Percentiles rank a stretch among this genome's conserved stretches.
Evolutionary conservation across 2,797 vertebrate species (phyloP).

Genomic region (Anas capensis): DNA sequence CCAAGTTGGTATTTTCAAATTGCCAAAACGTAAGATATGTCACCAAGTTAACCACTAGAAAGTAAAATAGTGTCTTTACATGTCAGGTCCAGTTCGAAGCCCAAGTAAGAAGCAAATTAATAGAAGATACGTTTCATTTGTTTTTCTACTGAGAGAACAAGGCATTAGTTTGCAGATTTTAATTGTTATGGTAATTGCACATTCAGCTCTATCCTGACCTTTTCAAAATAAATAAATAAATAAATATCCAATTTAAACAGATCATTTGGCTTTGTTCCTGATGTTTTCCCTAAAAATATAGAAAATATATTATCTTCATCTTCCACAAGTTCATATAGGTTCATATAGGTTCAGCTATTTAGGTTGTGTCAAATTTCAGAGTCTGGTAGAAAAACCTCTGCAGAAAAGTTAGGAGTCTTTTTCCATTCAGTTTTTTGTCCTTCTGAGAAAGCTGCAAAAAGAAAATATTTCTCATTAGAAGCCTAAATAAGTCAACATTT

Average conservation of each 20-base stretch:
- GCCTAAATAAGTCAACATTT: not conserved
- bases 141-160: not conserved
- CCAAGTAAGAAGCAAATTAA: not conserved
- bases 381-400: not conserved
- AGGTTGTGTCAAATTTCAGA: not conserved
- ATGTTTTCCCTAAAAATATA: not conserved
- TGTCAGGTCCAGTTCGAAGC: not conserved
- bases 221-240: not conserved
- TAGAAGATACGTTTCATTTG: not conserved
- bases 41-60: no score
- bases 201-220: not conserved
- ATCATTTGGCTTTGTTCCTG: not conserved
- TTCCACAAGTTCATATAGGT: not conserved
- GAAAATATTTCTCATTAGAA: not conserved
- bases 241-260: not conserved
- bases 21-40: not conserved
- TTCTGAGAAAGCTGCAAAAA: not conserved
- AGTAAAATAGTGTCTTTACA: not conserved
- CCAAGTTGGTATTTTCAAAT: not conserved
- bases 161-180: not conserved
- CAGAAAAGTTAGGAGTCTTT: not conserved
- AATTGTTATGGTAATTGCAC: not conserved
- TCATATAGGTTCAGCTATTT: not conserved
- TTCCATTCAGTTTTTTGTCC: not conserved
- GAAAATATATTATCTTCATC: not conserved